Evolutionary conservation across 2,888 invertebrate genomes (phyloP).

Genomic region (Pantelozetes paolii): DNA sequence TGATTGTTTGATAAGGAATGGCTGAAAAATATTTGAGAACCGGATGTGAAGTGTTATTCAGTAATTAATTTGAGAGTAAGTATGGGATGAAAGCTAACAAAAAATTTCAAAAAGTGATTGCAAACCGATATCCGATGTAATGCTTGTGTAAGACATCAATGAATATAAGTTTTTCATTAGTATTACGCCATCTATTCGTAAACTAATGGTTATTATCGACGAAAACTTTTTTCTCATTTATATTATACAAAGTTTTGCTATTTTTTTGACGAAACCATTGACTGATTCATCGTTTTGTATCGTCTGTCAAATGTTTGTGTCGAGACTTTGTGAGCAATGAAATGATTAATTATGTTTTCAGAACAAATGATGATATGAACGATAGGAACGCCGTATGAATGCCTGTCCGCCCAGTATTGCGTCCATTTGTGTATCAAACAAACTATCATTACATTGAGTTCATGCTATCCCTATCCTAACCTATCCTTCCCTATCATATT

Average conservation of each 20-base stretch:
- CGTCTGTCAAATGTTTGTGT: slow-evolving; percentile 17
- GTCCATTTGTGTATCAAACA: slow-evolving; percentile 23
- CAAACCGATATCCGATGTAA: no score
- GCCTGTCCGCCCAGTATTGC: slow-evolving; percentile 22
- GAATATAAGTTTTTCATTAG: background rate
- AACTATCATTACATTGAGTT: slow-evolving; percentile 23
- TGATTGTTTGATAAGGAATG: no score
- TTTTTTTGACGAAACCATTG: slow-evolving; percentile 23
- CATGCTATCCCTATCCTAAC: background rate
- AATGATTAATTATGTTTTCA: slow-evolving; percentile 25
- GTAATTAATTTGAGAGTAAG: background rate
- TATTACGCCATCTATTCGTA: background rate
- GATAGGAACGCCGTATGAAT: background rate
- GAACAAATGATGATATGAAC: slow-evolving; percentile 8
- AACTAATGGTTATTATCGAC: background rate
- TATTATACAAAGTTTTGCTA: background rate
- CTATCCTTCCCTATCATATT: background rate
- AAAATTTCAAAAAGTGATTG: no score
- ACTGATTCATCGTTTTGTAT: background rate
- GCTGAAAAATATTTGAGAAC: background rate
- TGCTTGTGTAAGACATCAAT: no score
- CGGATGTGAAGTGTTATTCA: background rate
- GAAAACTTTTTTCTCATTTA: background rate
- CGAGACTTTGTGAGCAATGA: background rate
- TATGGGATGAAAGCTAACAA: no score